A percentile compares a stretch with the other conserved stretches of the same genome.
Evolutionary conservation across 2,888 invertebrate genomes (phyloP).

Genomic region (Dastarcus helophoroides): DNA sequence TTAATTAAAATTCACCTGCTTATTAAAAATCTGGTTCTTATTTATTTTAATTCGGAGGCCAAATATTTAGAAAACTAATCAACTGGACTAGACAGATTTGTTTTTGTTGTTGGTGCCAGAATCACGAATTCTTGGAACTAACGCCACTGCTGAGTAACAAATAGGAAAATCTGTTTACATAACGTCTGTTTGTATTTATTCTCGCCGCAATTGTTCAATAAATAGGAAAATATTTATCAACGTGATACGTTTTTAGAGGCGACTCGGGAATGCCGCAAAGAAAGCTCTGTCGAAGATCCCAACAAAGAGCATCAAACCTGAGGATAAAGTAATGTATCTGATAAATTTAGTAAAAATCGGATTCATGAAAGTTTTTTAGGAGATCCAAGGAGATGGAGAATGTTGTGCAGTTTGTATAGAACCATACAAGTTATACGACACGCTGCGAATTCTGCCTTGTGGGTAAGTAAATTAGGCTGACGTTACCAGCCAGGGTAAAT

Average conservation of each 20-base stretch:
- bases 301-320: constrained; percentile 73
- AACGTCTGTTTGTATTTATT: constrained; percentile 1
- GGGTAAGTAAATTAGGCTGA: too few relatives aligned
- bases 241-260: constrained; percentile 51
- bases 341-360: constrained; percentile 3
- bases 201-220: too few relatives aligned
- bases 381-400: constrained; percentile 71
- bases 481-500: too few relatives aligned
- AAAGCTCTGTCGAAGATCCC: constrained; percentile 90
- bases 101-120: too few relatives aligned
- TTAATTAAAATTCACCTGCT: too few relatives aligned
- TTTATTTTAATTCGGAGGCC: too few relatives aligned
- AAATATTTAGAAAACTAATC: too few relatives aligned
- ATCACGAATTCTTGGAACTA: too few relatives aligned
- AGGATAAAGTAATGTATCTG: constrained; percentile 56
- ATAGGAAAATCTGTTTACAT: neutral
- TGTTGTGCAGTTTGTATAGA: constrained; percentile 95
- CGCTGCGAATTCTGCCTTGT: constrained; percentile 82
- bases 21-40: too few relatives aligned
- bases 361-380: constrained; percentile 38
- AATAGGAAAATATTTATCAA: too few relatives aligned
- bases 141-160: too few relatives aligned
- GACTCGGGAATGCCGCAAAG: constrained; percentile 84
- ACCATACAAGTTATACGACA: constrained; percentile 77
- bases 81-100: too few relatives aligned